Conservation (phyloP, 2,797 vertebrate species). For the Coilia nasus region DNA sequence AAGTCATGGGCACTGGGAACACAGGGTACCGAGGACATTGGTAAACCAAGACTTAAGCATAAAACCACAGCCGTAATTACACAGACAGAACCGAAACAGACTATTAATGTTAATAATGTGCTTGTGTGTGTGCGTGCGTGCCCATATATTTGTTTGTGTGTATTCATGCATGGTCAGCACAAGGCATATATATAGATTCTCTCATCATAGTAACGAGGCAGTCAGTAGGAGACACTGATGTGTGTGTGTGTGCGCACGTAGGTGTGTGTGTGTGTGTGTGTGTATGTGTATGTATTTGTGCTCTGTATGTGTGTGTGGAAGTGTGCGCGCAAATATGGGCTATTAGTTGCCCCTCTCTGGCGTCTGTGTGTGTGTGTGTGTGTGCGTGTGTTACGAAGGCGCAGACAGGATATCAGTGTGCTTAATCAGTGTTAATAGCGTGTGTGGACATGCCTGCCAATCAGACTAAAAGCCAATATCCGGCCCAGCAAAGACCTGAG, state of each 20-base stretch:
- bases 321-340: no score
- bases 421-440: conserved; percentile 7
- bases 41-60: no score
- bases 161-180: not conserved
- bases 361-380: not conserved
- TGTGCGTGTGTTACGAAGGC: not conserved
- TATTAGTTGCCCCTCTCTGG: not conserved
- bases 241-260: not conserved
- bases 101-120: no score
- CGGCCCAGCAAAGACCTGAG: not conserved
- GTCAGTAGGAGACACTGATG: not conserved
- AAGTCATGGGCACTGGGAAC: no score
- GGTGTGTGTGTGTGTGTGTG: not conserved
- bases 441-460: not conserved
- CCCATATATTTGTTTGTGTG: not conserved
- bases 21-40: no score
- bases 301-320: not conserved
- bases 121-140: not conserved
- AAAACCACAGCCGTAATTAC: no score
- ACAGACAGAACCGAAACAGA: no score
- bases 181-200: not conserved
- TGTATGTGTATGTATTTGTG: not conserved
- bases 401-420: not conserved
- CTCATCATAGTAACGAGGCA: not conserved
- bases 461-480: conserved; percentile 9